A percentile compares a stretch with the other conserved stretches of the same genome.
Conservation (phyloP, 92 coral and sea anemone species). For the Siderastrea siderea region DNA sequence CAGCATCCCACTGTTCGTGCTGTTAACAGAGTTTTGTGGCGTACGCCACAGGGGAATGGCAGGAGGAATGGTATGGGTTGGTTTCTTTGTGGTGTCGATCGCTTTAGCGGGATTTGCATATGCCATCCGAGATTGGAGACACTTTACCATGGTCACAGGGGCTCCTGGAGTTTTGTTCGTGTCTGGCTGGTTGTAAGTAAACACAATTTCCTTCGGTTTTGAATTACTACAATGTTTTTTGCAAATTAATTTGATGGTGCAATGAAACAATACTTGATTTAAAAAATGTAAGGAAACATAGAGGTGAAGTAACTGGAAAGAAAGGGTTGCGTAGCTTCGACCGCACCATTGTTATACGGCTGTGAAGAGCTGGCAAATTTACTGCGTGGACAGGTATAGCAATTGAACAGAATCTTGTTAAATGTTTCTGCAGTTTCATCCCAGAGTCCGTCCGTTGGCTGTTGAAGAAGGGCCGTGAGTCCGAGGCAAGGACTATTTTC, state of each 20-base stretch:
- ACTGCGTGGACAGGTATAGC: background rate
- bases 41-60: constrained; percentile 66
- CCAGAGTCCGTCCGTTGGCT: constrained; percentile 81
- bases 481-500: constrained; percentile 38
- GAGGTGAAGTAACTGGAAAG: too few relatives aligned
- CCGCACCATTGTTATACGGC: background rate
- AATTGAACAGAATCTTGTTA: background rate
- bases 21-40: constrained; percentile 80
- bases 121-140: constrained; percentile 77
- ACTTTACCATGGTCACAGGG: constrained; percentile 67
- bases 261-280: too few relatives aligned
- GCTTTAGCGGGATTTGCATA: constrained; percentile 74
- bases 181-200: constrained; percentile 78
- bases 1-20: constrained; percentile 75
- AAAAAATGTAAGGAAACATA: too few relatives aligned
- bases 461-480: constrained; percentile 39
- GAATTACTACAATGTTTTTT: background rate
- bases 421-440: constrained; percentile 13
- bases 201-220: too few relatives aligned
- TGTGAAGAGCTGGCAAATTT: background rate
- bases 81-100: constrained; percentile 46
- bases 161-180: constrained; percentile 75
- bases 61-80: constrained; percentile 69
- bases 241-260: too few relatives aligned
- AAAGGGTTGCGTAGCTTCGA: too few relatives aligned